Percentiles rank a stretch among this genome's conserved stretches.
Evolutionary conservation across 2,888 invertebrate species (phyloP).

Genomic region (Drosophila prostipennis): DNA sequence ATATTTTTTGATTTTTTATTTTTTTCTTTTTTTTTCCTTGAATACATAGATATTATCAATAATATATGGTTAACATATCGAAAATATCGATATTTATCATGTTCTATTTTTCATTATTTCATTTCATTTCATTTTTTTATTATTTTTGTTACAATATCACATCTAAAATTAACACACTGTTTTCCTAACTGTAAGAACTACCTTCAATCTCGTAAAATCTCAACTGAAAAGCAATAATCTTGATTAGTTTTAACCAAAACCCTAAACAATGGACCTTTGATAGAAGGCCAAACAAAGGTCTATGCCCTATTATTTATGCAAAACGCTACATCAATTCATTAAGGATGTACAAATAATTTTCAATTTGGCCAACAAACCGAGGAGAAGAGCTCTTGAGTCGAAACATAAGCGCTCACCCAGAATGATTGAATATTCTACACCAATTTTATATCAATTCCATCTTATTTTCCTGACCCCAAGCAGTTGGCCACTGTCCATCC

Average conservation of each 20-base stretch:
- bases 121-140: too few relatives aligned
- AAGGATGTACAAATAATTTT: conserved; percentile 23
- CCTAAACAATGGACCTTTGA: conserved; percentile 13
- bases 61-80: too few relatives aligned
- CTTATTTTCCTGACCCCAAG: conserved; percentile 21
- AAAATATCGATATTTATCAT: too few relatives aligned
- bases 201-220: background rate
- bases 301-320: conserved; percentile 25
- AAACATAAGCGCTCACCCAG: conserved; percentile 28
- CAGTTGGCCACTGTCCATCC: conserved; percentile 31
- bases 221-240: conserved; percentile 19
- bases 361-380: conserved; percentile 17
- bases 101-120: too few relatives aligned
- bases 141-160: too few relatives aligned
- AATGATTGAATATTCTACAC: conserved; percentile 41
- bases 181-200: background rate
- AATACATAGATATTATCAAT: too few relatives aligned
- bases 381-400: conserved; percentile 17
- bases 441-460: conserved; percentile 27
- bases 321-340: conserved; percentile 32
- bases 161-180: too few relatives aligned
- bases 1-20: too few relatives aligned
- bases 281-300: conserved; percentile 21
- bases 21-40: too few relatives aligned
- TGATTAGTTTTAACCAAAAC: conserved; percentile 27